Conservation (phyloP, 2,113 vertebrate species). For the Labeo rohita region DNA sequence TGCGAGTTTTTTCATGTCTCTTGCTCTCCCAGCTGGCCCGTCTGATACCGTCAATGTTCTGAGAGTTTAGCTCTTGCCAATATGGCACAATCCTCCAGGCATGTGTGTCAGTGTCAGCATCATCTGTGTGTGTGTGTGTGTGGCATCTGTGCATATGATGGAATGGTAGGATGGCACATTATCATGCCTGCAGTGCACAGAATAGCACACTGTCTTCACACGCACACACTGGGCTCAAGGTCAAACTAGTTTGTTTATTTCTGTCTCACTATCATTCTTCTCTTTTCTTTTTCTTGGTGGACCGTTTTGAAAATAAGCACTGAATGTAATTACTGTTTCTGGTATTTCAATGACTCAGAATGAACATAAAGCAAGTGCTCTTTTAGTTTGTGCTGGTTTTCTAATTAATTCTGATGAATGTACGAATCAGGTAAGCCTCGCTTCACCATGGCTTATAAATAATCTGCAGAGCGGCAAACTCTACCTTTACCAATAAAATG, state of each 20-base stretch:
- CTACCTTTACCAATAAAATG: background rate
- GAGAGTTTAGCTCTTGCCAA: constrained; percentile 4
- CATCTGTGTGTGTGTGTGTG: background rate
- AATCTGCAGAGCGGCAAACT: background rate
- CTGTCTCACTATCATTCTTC: background rate
- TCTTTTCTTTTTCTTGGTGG: background rate
- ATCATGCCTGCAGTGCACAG: constrained; percentile 37
- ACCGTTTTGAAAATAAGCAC: background rate
- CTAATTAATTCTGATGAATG: background rate
- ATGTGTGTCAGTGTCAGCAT: constrained; percentile 4
- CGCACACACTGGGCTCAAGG: constrained; percentile 5
- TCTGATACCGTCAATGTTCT: constrained; percentile 7
- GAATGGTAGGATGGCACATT: constrained; percentile 19
- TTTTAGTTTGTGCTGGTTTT: background rate
- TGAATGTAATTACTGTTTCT: background rate
- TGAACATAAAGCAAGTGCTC: background rate
- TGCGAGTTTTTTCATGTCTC: background rate
- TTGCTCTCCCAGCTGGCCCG: constrained; percentile 19
- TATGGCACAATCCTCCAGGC: background rate
- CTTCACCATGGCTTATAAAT: background rate
- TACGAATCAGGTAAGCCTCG: background rate
- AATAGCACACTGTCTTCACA: constrained; percentile 9
- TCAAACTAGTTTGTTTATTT: constrained; percentile 9
- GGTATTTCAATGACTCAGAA: background rate
- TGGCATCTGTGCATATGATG: constrained; percentile 30